Evolutionary conservation across 2,888 invertebrate species (phyloP).

Genomic region (Drosophila testacea): DNA sequence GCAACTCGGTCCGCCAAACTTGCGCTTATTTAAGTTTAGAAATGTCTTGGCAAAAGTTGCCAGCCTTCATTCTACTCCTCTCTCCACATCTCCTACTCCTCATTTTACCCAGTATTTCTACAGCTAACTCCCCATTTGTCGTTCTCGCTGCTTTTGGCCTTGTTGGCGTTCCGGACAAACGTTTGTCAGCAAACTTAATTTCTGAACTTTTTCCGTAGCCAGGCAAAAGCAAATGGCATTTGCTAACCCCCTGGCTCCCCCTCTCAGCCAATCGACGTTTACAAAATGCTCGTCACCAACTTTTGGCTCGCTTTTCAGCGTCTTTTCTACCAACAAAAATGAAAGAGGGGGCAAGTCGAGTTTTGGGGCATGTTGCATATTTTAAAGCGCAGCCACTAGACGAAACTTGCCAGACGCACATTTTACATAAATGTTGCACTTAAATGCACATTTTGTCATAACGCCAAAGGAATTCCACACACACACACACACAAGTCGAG

Average conservation of each 20-base stretch:
- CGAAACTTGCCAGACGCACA: conserved; percentile 80
- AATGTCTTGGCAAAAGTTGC: conserved; percentile 73
- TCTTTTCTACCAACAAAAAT: not conserved
- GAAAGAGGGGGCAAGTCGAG: not conserved
- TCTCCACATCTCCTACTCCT: not conserved
- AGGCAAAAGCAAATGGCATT: conserved; percentile 67
- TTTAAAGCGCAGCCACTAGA: conserved; percentile 55
- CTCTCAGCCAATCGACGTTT: conserved; percentile 53
- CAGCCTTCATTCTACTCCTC: conserved; percentile 14
- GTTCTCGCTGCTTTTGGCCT: conserved; percentile 24
- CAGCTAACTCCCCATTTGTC: conserved; percentile 16
- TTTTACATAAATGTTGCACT: conserved; percentile 81
- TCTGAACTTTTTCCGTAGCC: conserved; percentile 74
- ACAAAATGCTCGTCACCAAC: conserved; percentile 76
- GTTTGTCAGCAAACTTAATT: conserved; percentile 81
- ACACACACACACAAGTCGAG: conserved; percentile 21
- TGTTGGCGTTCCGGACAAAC: conserved; percentile 59
- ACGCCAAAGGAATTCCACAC: conserved; percentile 38
- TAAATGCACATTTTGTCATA: conserved; percentile 81
- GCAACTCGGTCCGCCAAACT: conserved; percentile 66
- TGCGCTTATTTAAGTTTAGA: conserved; percentile 79
- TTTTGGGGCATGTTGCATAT: conserved; percentile 58
- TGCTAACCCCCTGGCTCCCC: conserved; percentile 12
- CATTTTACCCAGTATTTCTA: not conserved
- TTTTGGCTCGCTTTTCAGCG: conserved; percentile 69